Evolutionary conservation across 2,888 invertebrate genomes (phyloP).

Genomic region (Drosophila diplacantha): DNA sequence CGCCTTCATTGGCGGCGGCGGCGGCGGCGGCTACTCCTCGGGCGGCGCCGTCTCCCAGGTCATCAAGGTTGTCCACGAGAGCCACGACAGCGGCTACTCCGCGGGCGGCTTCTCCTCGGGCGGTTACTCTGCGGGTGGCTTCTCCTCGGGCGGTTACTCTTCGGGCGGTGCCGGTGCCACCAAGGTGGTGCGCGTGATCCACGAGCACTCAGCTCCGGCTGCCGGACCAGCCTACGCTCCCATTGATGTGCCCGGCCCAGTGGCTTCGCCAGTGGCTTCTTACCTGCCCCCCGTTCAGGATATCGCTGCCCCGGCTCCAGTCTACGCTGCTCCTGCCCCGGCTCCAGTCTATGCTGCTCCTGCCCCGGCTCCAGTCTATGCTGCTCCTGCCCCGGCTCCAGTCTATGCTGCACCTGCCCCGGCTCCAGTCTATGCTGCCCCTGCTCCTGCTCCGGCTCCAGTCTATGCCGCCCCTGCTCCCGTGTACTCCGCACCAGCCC

Average conservation of each 20-base stretch:
- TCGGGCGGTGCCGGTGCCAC: conserved; percentile 39
- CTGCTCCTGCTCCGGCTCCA: conserved; percentile 34
- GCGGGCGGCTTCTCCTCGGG: conserved; percentile 20
- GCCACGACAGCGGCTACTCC: conserved; percentile 23
- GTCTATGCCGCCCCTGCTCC: conserved; percentile 34
- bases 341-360: conserved; percentile 37
- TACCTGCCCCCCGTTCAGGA: conserved; percentile 36
- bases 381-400: conserved; percentile 27
- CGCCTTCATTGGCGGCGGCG: conserved; percentile 16
- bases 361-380: conserved; percentile 23
- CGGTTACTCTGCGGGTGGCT: conserved; percentile 32
- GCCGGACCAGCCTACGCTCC: conserved; percentile 26
- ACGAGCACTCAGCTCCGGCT: conserved; percentile 54
- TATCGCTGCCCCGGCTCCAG: conserved; percentile 24
- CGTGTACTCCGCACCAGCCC: conserved; percentile 40
- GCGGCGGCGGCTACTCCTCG: conserved; percentile 22
- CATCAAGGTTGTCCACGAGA: conserved; percentile 64
- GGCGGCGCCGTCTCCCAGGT: conserved; percentile 43
- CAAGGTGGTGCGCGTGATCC: conserved; percentile 70
- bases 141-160: conserved; percentile 33
- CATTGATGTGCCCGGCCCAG: conserved; percentile 26
- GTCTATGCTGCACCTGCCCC: conserved; percentile 15
- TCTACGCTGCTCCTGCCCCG: conserved; percentile 19
- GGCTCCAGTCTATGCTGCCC: conserved; percentile 33
- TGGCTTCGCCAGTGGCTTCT: conserved; percentile 22